Base-by-base conservation (phyloP, 2,113 vertebrate genomes). In the Ondatra zibethicus region DNA sequence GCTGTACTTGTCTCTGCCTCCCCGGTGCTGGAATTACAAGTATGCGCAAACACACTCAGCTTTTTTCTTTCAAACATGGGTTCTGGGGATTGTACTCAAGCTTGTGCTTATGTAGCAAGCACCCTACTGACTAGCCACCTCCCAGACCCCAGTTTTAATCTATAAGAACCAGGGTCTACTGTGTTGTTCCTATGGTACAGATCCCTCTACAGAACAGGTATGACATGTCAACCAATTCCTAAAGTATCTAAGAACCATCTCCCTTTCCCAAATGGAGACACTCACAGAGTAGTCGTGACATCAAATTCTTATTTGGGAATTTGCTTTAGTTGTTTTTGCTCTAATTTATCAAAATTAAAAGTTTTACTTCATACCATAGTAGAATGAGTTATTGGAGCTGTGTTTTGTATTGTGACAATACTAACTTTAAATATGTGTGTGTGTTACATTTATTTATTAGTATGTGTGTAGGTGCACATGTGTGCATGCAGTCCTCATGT, bases 301-400 rank as follows among this genome's bases (percentile, higher is more conserved):
- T 85, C 47, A 68, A 36, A 61, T 87, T 93, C 73, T 89, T 78
- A 55, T 89, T 89, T 96, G 47, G 50, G 25, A 33, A 12, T 27
- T 61, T 93, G 33, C n/a, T 97, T 82, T 90, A 50, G 45, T 70
- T 68, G 77, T 92, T 95, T 70, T 77, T 55, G 36, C 16, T 89
- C 7, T 11, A 78, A 19, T 85, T 85, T 76, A 82, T 89, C n/a
- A 89, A 52, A 89, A 68, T 45, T 21, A 66, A 50, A 92, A 87
- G 33, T 80, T 68, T 31, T 45, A 3, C 45, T 61, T 93, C 23
- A 27, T 19, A 4, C 25, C 14, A 33, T 0, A 1, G 19, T 93
- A 11, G 45, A 36, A 85, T 23, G 23, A 81, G 29, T 76, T 58
- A 77, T 50, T n/a, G 86, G 16, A 68, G 68, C 27, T 76, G 23